phyloP scores from a whole-genome alignment of 1,140 invertebrate genomes.

The Drosophila elegans region DNA sequence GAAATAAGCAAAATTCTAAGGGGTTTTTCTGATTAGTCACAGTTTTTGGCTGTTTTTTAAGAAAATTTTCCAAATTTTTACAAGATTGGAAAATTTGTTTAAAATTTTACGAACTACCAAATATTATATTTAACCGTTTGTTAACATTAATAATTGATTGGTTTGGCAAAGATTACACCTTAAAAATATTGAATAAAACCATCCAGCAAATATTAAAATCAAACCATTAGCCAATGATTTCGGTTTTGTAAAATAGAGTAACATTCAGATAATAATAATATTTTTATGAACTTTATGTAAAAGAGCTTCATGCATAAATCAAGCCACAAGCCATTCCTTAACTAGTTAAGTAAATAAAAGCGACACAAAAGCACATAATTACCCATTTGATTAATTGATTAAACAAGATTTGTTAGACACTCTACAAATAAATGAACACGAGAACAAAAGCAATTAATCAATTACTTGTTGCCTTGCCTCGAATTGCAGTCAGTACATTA shows the following conservation, averaged over 20 bases:
- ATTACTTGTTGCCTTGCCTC: conserved; percentile 21
- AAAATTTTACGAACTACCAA: too few relatives aligned
- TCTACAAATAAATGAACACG: conserved; percentile 25
- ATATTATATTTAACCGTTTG: too few relatives aligned
- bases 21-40: conserved; percentile 8
- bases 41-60: not conserved
- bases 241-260: too few relatives aligned
- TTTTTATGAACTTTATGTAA: too few relatives aligned
- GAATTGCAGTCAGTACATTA: conserved; percentile 14
- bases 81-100: too few relatives aligned
- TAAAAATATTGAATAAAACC: too few relatives aligned
- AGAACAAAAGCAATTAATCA: conserved; percentile 32
- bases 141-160: too few relatives aligned
- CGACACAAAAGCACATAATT: conserved; percentile 38
- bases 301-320: not conserved
- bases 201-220: too few relatives aligned
- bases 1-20: conserved; percentile 13
- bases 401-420: conserved; percentile 24
- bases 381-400: conserved; percentile 51
- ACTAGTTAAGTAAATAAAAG: conserved; percentile 2
- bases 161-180: too few relatives aligned
- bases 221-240: too few relatives aligned
- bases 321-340: conserved; percentile 2
- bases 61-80: too few relatives aligned
- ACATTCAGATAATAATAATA: too few relatives aligned